These are phyloP conservation scores for Prorops nasuta DNA, from an alignment of 1,140 invertebrate genomes.

Conservation along the genomic window DNA sequence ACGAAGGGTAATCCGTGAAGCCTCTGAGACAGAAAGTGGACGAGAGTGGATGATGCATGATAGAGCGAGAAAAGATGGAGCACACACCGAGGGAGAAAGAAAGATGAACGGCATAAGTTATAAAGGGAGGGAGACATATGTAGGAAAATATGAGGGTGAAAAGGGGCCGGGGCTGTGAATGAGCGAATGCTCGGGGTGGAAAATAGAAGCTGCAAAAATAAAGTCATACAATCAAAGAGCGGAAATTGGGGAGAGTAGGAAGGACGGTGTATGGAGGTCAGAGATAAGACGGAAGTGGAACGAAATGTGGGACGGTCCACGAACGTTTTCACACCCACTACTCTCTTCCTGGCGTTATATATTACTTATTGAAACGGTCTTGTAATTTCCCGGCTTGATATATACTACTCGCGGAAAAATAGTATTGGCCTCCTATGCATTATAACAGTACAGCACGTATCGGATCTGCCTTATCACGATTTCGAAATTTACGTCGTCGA, in stretches of 20 bases:
- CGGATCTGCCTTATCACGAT: conserved; percentile 4
- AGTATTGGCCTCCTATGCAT: conserved; percentile 39
- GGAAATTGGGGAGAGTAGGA: not conserved
- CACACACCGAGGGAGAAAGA: too few species aligned
- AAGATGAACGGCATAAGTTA: too few species aligned
- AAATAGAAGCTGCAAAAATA: not conserved
- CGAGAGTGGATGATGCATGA: too few species aligned
- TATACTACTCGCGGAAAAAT: conserved; percentile 37
- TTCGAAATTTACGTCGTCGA: too few species aligned
- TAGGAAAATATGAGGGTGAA: too few species aligned
- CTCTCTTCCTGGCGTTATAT: conserved; percentile 35
- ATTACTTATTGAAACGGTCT: conserved; percentile 47
- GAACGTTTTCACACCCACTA: conserved; percentile 8
- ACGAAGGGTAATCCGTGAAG: too few species aligned
- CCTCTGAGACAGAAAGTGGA: too few species aligned
- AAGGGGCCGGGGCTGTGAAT: too few species aligned
- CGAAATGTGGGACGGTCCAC: conserved; percentile 13
- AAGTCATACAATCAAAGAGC: not conserved
- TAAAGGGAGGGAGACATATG: too few species aligned
- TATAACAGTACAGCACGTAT: too few species aligned
- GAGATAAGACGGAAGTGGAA: conserved; percentile 1
- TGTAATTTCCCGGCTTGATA: conserved; percentile 43
- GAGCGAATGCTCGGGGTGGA: too few species aligned
- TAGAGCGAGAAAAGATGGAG: too few species aligned
- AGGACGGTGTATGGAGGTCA: not conserved